Evolutionary conservation across 2,888 invertebrate species (phyloP).

Genomic region (Athalia circularis): DNA sequence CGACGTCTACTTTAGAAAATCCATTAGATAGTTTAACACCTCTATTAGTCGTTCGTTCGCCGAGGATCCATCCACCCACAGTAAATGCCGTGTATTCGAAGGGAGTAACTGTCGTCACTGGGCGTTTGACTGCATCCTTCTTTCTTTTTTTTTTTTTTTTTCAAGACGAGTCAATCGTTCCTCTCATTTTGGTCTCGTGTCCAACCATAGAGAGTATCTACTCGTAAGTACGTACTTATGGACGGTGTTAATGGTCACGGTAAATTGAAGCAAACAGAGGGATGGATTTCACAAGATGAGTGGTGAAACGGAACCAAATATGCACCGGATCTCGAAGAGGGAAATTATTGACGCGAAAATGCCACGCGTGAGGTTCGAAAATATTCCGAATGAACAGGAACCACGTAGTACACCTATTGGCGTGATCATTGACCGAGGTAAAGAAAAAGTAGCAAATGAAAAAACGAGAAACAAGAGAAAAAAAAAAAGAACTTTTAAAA

Average conservation of each 20-base stretch:
- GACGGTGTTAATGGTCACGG: too few species aligned
- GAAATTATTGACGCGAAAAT: too few species aligned
- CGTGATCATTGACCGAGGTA: background rate
- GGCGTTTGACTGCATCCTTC: background rate
- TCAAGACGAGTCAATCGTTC: slow-evolving; percentile 31
- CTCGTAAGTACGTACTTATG: too few species aligned
- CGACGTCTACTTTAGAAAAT: slow-evolving; percentile 47
- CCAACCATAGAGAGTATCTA: too few species aligned
- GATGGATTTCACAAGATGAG: too few species aligned
- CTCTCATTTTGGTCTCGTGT: background rate
- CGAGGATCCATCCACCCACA: slow-evolving; percentile 52
- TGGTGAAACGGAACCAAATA: too few species aligned
- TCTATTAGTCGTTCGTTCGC: slow-evolving; percentile 54
- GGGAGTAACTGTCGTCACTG: slow-evolving; percentile 24
- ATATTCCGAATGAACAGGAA: background rate
- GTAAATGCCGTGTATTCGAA: background rate
- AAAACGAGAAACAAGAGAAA: background rate
- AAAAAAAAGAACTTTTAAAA: background rate
- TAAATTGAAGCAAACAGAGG: too few species aligned
- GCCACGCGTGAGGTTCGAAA: too few species aligned
- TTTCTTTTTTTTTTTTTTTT: background rate
- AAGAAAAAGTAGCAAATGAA: background rate
- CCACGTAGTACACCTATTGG: background rate
- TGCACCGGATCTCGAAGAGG: too few species aligned
- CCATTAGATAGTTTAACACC: slow-evolving; percentile 55